These are phyloP conservation scores for Leptinotarsa peninsularis DNA, from an alignment of 2,888 invertebrate species.

Conservation along the genomic window DNA sequence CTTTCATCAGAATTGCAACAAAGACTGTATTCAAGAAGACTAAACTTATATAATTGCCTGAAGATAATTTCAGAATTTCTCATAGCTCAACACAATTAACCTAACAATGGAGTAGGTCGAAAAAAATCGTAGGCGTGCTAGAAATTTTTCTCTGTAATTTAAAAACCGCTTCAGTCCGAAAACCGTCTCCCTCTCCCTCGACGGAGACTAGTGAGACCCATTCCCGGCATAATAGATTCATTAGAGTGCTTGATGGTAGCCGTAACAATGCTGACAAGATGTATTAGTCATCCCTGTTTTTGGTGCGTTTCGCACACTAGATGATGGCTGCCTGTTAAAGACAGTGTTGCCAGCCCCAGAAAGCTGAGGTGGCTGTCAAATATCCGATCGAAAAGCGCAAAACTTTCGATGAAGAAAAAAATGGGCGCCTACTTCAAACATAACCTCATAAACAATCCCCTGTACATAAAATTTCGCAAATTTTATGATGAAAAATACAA, in stretches of 20 bases:
- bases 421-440: too few relatives aligned
- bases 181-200: conserved; percentile 17
- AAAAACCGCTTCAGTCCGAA: conserved; percentile 19
- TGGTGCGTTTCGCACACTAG: conserved; percentile 56
- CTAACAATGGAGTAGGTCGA: conserved; percentile 21
- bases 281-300: conserved; percentile 63
- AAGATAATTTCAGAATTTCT: not conserved
- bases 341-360: not conserved
- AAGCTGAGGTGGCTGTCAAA: not conserved
- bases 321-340: conserved; percentile 49
- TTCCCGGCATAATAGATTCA: conserved; percentile 64
- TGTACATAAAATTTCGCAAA: too few relatives aligned
- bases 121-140: conserved; percentile 16
- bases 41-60: not conserved
- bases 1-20: too few relatives aligned
- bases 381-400: not conserved
- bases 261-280: conserved; percentile 60
- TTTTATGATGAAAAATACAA: too few relatives aligned
- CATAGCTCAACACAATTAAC: not conserved
- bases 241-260: conserved; percentile 62
- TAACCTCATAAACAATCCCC: too few relatives aligned
- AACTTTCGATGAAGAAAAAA: too few relatives aligned
- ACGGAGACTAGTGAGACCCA: conserved; percentile 49
- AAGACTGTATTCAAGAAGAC: not conserved
- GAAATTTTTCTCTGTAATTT: conserved; percentile 30